phyloP scores from a whole-genome alignment of 2,797 vertebrate genomes.

The Glyptemys insculpta region DNA sequence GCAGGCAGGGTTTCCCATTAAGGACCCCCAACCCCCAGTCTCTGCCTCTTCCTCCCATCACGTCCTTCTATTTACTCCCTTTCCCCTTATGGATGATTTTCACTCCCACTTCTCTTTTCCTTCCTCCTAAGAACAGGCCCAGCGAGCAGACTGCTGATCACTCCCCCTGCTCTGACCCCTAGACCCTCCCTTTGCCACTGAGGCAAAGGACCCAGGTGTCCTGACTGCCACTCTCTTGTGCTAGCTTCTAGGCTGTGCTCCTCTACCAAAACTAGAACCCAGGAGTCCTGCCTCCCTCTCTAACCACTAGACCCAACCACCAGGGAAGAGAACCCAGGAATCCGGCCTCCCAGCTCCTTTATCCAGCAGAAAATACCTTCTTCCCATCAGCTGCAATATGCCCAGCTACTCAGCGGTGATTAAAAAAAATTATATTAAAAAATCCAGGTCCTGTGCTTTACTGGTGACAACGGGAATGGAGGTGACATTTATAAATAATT shows the following conservation, averaged over 20 bases:
- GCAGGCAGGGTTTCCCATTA: not conserved
- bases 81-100: not conserved
- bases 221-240: not conserved
- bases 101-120: no score
- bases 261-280: not conserved
- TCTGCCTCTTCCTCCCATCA: not conserved
- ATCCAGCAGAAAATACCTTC: not conserved
- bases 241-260: not conserved
- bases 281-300: not conserved
- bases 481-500: constrained; percentile 45
- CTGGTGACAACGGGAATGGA: not conserved
- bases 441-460: not conserved
- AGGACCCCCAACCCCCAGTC: not conserved
- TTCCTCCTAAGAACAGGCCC: no score
- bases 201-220: no score
- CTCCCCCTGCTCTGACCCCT: not conserved
- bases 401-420: not conserved
- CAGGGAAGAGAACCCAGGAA: not conserved
- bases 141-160: no score
- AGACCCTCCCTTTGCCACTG: no score
- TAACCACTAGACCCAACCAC: not conserved
- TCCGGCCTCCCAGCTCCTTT: not conserved
- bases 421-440: not conserved
- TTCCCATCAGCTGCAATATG: not conserved
- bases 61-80: no score